These are phyloP conservation scores for Scaptomyza montana DNA, from an alignment of 1,140 invertebrate species.

Conservation along the genomic window DNA sequence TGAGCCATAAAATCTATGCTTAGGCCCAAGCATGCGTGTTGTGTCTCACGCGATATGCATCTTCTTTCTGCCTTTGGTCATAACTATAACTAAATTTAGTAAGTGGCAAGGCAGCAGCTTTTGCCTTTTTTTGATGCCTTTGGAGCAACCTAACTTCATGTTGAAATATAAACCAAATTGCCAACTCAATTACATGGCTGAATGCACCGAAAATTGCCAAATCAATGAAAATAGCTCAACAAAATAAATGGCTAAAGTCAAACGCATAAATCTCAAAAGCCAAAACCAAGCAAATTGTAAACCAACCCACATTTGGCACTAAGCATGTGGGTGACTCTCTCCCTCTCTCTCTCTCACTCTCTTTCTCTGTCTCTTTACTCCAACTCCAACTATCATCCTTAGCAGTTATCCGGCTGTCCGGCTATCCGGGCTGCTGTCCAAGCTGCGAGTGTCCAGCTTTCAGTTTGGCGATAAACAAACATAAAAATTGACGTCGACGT, in stretches of 20 bases:
- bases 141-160: too few relatives aligned
- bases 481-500: conserved; percentile 70
- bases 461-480: conserved; percentile 76
- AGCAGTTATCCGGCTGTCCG: conserved; percentile 50
- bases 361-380: too few relatives aligned
- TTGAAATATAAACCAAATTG: conserved; percentile 30
- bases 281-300: conserved; percentile 50
- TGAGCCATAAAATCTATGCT: conserved; percentile 67
- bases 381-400: conserved; percentile 9
- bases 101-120: background rate
- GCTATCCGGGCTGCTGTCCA: conserved; percentile 43
- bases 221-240: conserved; percentile 50
- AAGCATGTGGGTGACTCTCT: conserved; percentile 11
- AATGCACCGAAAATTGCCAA: conserved; percentile 59
- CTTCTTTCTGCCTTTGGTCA: conserved; percentile 15
- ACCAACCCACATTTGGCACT: background rate
- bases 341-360: background rate
- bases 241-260: conserved; percentile 67
- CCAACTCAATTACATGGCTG: conserved; percentile 76
- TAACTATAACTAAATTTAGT: conserved; percentile 28
- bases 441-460: conserved; percentile 74
- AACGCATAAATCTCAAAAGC: conserved; percentile 60
- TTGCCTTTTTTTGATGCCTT: conserved; percentile 6
- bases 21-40: conserved; percentile 18
- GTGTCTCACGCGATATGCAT: conserved; percentile 68